phyloP scores from a whole-genome alignment of 2,113 vertebrate species.

The Struthio camelus region DNA sequence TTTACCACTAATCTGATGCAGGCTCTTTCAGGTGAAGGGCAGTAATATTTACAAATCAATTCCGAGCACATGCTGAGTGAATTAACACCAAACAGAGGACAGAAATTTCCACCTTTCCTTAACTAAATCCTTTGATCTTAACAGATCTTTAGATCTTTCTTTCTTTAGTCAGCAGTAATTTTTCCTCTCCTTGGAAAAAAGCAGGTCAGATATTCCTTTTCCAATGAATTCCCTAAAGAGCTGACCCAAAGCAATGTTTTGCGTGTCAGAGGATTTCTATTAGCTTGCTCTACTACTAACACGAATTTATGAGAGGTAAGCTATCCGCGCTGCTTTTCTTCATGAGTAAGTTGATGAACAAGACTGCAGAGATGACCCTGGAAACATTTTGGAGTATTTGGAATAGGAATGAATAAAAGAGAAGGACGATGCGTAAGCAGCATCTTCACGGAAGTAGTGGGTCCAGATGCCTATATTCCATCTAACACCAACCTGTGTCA shows the following conservation, averaged over 20 bases:
- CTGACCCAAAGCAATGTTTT: background rate
- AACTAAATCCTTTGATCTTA: background rate
- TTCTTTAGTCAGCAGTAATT: background rate
- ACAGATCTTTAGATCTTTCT: background rate
- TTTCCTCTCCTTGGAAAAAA: background rate
- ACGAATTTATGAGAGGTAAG: background rate
- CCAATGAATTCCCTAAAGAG: background rate
- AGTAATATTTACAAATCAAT: background rate
- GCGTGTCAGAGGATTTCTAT: background rate
- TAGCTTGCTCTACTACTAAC: background rate
- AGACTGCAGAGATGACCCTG: background rate
- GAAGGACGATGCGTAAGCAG: background rate
- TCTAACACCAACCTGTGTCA: background rate
- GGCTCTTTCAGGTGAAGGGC: background rate
- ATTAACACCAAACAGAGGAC: background rate
- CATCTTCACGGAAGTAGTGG: rapidly evolving
- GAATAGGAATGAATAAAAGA: background rate
- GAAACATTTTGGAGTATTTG: background rate
- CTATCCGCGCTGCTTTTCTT: background rate
- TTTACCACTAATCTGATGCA: background rate
- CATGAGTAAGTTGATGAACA: background rate
- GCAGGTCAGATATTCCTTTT: background rate
- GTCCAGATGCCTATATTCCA: background rate
- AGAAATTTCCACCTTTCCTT: background rate
- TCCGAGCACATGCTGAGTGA: background rate